Evolutionary conservation across 92 coral and sea anemone genomes (phyloP).

Genomic region (Actinostola sp.): DNA sequence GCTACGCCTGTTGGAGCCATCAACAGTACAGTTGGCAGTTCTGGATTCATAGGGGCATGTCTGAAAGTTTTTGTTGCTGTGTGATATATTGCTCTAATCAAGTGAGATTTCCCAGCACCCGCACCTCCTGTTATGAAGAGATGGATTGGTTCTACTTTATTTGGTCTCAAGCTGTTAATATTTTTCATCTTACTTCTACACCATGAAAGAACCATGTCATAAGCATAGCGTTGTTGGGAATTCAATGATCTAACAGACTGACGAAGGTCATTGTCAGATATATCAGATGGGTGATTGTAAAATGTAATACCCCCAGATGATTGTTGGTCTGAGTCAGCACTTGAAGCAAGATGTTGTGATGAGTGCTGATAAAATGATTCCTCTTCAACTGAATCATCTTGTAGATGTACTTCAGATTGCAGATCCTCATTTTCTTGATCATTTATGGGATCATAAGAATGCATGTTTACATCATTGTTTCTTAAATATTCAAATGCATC

Average conservation of each 20-base stretch:
- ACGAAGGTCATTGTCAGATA: slow-evolving; percentile 53
- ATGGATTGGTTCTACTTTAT: slow-evolving; percentile 32
- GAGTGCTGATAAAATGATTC: slow-evolving; percentile 49
- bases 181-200: no score
- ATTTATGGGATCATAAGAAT: slow-evolving; percentile 60
- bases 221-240: slow-evolving; percentile 36
- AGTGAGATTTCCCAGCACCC: slow-evolving; percentile 47
- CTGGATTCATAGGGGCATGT: slow-evolving; percentile 34
- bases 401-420: slow-evolving; percentile 28
- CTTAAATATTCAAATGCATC: slow-evolving; percentile 60
- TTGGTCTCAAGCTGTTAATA: slow-evolving; percentile 32
- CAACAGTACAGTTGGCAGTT: slow-evolving; percentile 41
- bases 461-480: slow-evolving; percentile 42
- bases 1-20: no score
- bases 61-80: slow-evolving; percentile 42
- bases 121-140: slow-evolving; percentile 63
- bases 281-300: slow-evolving; percentile 43
- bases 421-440: slow-evolving; percentile 70
- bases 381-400: slow-evolving; percentile 31
- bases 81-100: no score
- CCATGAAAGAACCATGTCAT: slow-evolving; percentile 41
- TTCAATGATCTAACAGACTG: slow-evolving; percentile 55
- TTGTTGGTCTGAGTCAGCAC: slow-evolving; percentile 9
- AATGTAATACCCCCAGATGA: slow-evolving; percentile 1
- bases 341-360: slow-evolving; percentile 41